Percentiles rank a stretch among this genome's conserved stretches.
Evolutionary conservation across 1,140 invertebrate species (phyloP).

Genomic region (Leptonema lineaticorne): DNA sequence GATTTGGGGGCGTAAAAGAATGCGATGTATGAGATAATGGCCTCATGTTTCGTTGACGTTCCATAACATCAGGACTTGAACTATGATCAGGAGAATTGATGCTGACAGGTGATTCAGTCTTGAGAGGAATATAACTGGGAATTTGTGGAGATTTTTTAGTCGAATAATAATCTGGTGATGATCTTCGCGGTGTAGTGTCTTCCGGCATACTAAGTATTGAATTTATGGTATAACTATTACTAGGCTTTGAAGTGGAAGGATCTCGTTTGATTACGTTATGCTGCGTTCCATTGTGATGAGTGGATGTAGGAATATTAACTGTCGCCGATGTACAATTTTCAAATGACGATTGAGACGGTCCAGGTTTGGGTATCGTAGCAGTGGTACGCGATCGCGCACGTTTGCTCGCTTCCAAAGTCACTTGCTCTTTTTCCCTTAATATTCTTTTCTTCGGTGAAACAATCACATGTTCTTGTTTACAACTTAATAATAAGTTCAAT

Average conservation of each 20-base stretch:
- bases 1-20: conserved; percentile 44
- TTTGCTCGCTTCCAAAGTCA: conserved; percentile 62
- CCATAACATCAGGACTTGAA: conserved; percentile 44
- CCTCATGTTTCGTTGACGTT: conserved; percentile 41
- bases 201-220: conserved; percentile 65
- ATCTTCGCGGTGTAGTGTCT: conserved; percentile 42
- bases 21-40: conserved; percentile 43
- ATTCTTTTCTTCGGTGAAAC: conserved; percentile 75
- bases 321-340: conserved; percentile 42
- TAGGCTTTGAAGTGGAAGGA: conserved; percentile 53
- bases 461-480: conserved; percentile 53
- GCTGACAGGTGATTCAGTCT: conserved; percentile 50
- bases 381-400: conserved; percentile 51
- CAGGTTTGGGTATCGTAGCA: conserved; percentile 42
- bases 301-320: conserved; percentile 38
- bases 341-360: conserved; percentile 30
- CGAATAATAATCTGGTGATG: conserved; percentile 47
- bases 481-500: conserved; percentile 44
- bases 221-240: conserved; percentile 76
- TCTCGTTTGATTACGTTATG: conserved; percentile 10
- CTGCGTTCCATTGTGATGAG: conserved; percentile 44
- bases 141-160: conserved; percentile 44
- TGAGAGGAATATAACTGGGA: conserved; percentile 30
- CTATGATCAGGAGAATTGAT: conserved; percentile 51
- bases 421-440: conserved; percentile 69